Evolutionary conservation across 1,140 invertebrate genomes (phyloP).

Genomic region (Gryllus bimaculatus): DNA sequence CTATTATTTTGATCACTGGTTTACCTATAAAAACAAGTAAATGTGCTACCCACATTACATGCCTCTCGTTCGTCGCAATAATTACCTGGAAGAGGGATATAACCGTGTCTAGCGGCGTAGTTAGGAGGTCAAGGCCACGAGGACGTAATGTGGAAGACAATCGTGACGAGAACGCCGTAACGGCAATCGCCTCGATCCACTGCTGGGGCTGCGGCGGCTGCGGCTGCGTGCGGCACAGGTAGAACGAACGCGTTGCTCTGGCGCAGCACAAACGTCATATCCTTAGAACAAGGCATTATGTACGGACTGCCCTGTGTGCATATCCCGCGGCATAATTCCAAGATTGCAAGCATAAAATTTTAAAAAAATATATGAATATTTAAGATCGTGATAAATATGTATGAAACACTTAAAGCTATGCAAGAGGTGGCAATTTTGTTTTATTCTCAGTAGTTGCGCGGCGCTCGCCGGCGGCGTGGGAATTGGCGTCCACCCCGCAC

Average conservation of each 20-base stretch:
- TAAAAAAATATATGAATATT: not conserved
- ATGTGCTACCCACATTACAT: too few species aligned
- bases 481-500: not conserved
- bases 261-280: not conserved
- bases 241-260: not conserved
- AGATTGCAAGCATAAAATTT: constrained; percentile 1
- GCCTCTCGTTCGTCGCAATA: too few species aligned
- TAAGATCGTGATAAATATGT: constrained; percentile 2
- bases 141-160: too few species aligned
- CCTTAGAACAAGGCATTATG: not conserved
- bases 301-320: not conserved
- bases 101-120: too few species aligned
- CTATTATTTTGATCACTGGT: too few species aligned
- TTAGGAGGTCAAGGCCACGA: too few species aligned
- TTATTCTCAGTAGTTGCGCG: not conserved
- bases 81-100: too few species aligned
- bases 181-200: too few species aligned
- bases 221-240: too few species aligned
- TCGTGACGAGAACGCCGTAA: too few species aligned
- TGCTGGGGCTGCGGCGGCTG: too few species aligned
- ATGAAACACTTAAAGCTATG: not conserved
- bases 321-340: not conserved
- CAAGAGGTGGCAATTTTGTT: not conserved
- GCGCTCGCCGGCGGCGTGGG: not conserved
- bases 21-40: too few species aligned